Evolutionary conservation across 2,797 vertebrate species (phyloP), one percentile per base, ranked within the genome.

Genomic region (Sitta carolinensis): DNA sequence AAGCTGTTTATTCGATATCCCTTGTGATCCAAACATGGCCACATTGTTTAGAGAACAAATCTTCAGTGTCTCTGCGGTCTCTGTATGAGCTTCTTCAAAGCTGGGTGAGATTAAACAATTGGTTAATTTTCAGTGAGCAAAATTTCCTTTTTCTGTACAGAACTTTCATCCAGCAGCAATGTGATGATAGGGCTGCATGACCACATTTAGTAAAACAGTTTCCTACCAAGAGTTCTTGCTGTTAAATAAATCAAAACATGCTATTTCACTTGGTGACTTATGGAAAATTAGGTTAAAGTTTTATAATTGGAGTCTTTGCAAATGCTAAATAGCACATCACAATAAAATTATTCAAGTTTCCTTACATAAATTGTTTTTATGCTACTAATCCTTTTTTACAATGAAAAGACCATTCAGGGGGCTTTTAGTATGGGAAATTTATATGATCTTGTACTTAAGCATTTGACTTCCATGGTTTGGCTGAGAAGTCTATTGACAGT

Each of bases 231-330:
- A 78, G 55, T 72, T 91, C 59, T 93, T 91, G 82, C 91, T 93
- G 63, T 40, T 87, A 67, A 89, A 85, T 89, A 85, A 93, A 91
- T 66, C 80, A 82, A 64, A 69, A 87, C 91, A 43, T 92, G 79
- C 85, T 95, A 74, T 55, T 84, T 90, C 72, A 84, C 38, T 52
- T 62, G 20, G 38, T 72, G 87, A 69, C 32, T 77, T 43, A 66
- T 26, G 63, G 75, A 84, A 84, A 85, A 85, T 94, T 50, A 78
- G 54, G 73, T 61, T 50, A 30, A 95, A 40, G 13, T 91, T 93
- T 93, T 88, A 76, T 91, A 91, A 84, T 85, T 15, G 14, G 70
- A 90, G 69, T 47, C 16, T 59, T 43, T 66, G 82, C 84, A 69
- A 75, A 85, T 38, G 78, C 79, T 84, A 61, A 86, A 79, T 89